Evolutionary conservation across 2,888 invertebrate genomes (phyloP).

Genomic region (Entomobrya proxima): DNA sequence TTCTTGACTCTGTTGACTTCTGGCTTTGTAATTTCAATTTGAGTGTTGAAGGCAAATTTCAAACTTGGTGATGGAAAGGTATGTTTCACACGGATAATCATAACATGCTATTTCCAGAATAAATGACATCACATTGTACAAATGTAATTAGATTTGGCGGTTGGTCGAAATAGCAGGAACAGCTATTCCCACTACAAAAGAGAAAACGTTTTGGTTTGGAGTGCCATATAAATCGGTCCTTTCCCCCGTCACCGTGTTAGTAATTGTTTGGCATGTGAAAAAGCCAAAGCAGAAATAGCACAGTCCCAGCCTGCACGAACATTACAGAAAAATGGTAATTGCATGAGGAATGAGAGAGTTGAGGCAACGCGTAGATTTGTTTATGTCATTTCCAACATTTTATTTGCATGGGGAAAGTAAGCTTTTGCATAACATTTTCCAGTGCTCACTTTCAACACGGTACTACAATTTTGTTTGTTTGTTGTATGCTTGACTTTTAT

Average conservation of each 20-base stretch:
- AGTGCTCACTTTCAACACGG: too few species aligned
- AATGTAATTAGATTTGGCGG: constrained; percentile 35
- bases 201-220: neutral
- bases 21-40: too few species aligned
- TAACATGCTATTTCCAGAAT: constrained; percentile 8
- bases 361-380: constrained; percentile 46
- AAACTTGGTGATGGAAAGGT: neutral
- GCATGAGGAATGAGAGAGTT: constrained; percentile 39
- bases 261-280: neutral
- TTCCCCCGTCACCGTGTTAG: neutral
- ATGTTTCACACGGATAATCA: constrained; percentile 17
- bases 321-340: constrained; percentile 40
- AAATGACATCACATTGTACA: constrained; percentile 31
- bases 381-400: constrained; percentile 56
- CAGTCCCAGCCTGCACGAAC: constrained; percentile 1
- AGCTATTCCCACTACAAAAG: neutral
- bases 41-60: neutral
- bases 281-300: neutral
- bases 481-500: too few species aligned
- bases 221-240: neutral
- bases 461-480: too few species aligned
- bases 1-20: too few species aligned
- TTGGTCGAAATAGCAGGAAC: constrained; percentile 10
- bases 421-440: too few species aligned
- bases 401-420: too few species aligned